Evolutionary conservation across 2,797 vertebrate genomes (phyloP), one percentile per base, ranked within the genome.

Genomic region (Schizopygopsis malacanthus): DNA sequence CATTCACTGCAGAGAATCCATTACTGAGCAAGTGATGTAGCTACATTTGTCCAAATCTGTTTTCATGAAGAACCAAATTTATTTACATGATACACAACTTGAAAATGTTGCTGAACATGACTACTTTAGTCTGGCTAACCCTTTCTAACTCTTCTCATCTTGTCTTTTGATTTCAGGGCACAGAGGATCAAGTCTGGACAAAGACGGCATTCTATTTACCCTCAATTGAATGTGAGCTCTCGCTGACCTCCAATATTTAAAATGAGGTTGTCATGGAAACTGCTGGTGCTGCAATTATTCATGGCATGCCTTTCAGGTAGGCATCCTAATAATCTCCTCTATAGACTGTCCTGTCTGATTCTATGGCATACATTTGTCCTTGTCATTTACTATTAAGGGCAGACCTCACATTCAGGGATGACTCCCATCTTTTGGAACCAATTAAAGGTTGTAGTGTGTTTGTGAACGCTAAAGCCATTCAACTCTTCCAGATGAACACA

Each of bases 201-300:
- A 92, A 92, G 88, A 89, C 91, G 81, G 91, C 45, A 16, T 90
- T 94, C 91, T 90, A 79, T 91, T 91, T 93, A 91, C 93, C 87
- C 67, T 90, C 92, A 93, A 93, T 92, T 92, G 93, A 94, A 93
- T 95, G 94, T 61, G 92, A 95, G 80, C 92, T 91, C 83, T 91
- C 93, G 92, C 92, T 94, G 93, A 94, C 96, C 96, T 73, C 41
- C 91, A 94, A 94, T 92, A 93, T 94, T 94, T 96, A 97, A 97
- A 96, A 99, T 99, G 98, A 96, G 95, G 97, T 96, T 98, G 95
- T 96, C 96, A 95, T 98, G 97, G 97, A 97, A 97, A 96, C 96
- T 98, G 93, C 93, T 97, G 87, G 90, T 96, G 89, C 94, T 98
- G 93, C 96, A 96, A 72, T 97, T 96, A 75, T 95, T 97, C 94